Percentiles rank a stretch among this genome's conserved stretches.
Evolutionary conservation across 2,797 vertebrate species (phyloP).

Genomic region (Percopsis omiscomaycus): DNA sequence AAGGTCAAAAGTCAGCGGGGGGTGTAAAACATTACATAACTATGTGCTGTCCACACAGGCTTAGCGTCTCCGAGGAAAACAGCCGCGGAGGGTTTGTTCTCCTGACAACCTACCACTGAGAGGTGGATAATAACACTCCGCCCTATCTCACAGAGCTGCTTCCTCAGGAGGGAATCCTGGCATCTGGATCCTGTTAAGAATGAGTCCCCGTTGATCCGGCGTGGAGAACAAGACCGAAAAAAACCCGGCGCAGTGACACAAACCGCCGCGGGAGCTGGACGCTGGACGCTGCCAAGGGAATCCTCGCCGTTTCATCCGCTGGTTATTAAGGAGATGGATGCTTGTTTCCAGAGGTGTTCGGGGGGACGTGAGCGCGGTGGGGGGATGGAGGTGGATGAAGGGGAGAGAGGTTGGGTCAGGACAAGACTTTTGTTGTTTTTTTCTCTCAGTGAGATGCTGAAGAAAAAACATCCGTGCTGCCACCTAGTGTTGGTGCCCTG

Average conservation of each 20-base stretch:
- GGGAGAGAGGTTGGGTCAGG: conserved; percentile 4
- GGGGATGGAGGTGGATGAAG: not conserved
- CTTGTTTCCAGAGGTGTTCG: conserved; percentile 18
- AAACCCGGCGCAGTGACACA: conserved; percentile 10
- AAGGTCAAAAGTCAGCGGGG: too few relatives aligned
- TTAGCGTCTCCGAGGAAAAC: not conserved
- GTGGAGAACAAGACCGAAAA: conserved; percentile 32
- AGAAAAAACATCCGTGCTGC: conserved; percentile 8
- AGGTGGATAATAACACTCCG: conserved; percentile 28
- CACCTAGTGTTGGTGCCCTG: not conserved
- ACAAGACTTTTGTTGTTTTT: not conserved
- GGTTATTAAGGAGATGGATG: conserved; percentile 14
- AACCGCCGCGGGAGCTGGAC: not conserved
- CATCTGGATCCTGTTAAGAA: conserved; percentile 35
- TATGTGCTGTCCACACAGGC: too few relatives aligned
- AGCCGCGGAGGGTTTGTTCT: conserved; percentile 17
- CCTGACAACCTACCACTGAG: conserved; percentile 17
- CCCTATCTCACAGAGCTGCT: conserved; percentile 16
- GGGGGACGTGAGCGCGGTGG: not conserved
- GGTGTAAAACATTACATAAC: too few relatives aligned
- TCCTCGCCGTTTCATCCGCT: conserved; percentile 8
- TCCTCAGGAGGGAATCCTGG: conserved; percentile 37
- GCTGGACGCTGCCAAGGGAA: conserved; percentile 6
- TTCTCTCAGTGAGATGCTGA: not conserved
- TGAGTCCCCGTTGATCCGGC: conserved; percentile 31